Evolutionary conservation across 2,113 vertebrate species (phyloP).

Genomic region (Phylloscopus trochilus): DNA sequence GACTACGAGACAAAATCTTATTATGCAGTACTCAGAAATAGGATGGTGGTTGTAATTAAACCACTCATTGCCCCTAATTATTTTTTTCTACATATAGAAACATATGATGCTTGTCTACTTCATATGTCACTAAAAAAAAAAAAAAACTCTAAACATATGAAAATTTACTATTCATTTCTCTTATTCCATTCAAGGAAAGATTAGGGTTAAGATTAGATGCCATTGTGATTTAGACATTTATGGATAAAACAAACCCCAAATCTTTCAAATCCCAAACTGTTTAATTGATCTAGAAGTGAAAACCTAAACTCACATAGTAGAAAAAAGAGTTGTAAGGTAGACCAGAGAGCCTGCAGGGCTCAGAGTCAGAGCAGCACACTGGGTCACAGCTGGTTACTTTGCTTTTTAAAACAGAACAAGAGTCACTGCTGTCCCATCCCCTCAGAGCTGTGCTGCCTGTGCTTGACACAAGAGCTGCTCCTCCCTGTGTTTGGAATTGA

Average conservation of each 20-base stretch:
- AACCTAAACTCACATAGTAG: neutral
- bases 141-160: neutral
- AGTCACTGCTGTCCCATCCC: neutral
- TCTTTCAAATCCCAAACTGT: neutral
- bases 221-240: neutral
- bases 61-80: fast-evolving
- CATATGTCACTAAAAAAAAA: neutral
- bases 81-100: neutral
- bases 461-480: neutral
- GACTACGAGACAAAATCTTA: neutral
- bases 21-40: neutral
- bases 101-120: neutral
- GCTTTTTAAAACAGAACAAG: neutral
- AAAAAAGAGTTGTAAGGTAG: neutral
- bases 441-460: neutral
- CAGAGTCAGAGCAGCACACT: fast-evolving
- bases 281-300: neutral
- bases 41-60: neutral
- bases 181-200: neutral
- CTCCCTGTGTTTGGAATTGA: neutral
- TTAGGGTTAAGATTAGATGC: neutral
- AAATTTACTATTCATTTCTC: neutral
- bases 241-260: neutral
- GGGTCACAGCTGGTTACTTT: neutral
- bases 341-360: neutral